These are phyloP conservation scores for Amniataba percoides DNA, from an alignment of 2,797 vertebrate species.

Conservation along the genomic window DNA sequence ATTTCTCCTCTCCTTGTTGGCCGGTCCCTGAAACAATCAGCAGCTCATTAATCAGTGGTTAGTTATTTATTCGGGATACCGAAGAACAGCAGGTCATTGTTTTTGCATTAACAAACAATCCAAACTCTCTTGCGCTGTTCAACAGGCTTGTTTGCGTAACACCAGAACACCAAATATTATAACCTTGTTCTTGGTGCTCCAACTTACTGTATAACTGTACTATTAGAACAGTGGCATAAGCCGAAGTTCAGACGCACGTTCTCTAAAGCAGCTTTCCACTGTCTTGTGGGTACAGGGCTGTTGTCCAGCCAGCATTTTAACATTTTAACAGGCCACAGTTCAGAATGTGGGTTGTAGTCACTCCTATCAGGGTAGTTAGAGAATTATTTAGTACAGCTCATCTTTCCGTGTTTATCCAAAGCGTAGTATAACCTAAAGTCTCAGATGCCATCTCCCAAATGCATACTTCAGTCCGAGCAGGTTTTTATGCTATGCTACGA, in stretches of 20 bases:
- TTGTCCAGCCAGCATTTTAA: neutral
- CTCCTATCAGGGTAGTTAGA: neutral
- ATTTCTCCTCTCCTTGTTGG: neutral
- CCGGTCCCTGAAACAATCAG: neutral
- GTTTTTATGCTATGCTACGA: no score
- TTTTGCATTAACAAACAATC: slow-evolving; percentile 5
- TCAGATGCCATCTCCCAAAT: neutral
- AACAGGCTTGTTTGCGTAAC: neutral
- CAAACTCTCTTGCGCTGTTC: slow-evolving; percentile 22
- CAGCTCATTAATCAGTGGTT: neutral
- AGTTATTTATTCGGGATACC: neutral
- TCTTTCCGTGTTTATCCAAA: no score
- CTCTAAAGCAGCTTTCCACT: neutral
- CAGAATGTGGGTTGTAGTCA: neutral
- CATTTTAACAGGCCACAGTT: no score
- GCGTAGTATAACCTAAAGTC: no score
- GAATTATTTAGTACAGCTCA: no score
- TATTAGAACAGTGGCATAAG: neutral
- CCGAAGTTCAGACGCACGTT: no score
- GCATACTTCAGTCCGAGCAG: no score
- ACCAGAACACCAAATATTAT: neutral
- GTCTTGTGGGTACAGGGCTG: neutral
- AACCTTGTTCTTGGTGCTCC: no score
- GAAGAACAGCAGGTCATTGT: neutral
- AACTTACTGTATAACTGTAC: neutral